Percentiles rank a stretch among this genome's conserved stretches.
These are phyloP conservation scores for Endotricha flammealis DNA, from an alignment of 2,888 invertebrate species.

Conservation along the genomic window DNA sequence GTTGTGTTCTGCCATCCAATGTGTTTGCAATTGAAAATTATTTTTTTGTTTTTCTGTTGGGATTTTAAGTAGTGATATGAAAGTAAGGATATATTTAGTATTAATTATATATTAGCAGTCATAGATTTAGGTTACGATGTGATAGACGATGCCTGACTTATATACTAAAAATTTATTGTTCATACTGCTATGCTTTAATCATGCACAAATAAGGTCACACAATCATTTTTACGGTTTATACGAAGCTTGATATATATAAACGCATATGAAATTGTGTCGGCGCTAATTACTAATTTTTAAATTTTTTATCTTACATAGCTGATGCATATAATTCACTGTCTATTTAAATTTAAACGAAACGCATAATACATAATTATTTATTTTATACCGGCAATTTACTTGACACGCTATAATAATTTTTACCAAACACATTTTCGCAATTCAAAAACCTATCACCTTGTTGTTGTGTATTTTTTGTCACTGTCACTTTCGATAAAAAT, in stretches of 20 bases:
- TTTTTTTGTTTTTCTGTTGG: conserved; percentile 13
- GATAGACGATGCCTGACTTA: conserved; percentile 64
- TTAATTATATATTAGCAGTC: conserved; percentile 35
- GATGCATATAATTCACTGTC: too few species aligned
- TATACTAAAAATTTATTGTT: conserved; percentile 41
- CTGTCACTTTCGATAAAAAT: too few species aligned
- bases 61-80: conserved; percentile 13
- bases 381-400: too few species aligned
- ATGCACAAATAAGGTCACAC: conserved; percentile 63
- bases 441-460: too few species aligned
- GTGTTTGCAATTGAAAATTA: conserved; percentile 19
- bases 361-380: too few species aligned
- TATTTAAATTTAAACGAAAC: too few species aligned
- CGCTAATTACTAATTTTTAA: too few species aligned
- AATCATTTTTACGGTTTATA: conserved; percentile 17
- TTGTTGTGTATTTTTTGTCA: too few species aligned
- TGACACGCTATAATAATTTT: too few species aligned
- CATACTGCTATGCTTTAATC: conserved; percentile 54
- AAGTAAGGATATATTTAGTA: conserved; percentile 25
- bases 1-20: conserved; percentile 51
- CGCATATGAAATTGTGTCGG: too few species aligned
- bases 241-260: neutral
- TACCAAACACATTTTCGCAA: too few species aligned
- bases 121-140: conserved; percentile 58
- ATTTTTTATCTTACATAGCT: too few species aligned